Conservation (phyloP, 2,113 vertebrate genomes). For the Cromileptes altivelis region DNA sequence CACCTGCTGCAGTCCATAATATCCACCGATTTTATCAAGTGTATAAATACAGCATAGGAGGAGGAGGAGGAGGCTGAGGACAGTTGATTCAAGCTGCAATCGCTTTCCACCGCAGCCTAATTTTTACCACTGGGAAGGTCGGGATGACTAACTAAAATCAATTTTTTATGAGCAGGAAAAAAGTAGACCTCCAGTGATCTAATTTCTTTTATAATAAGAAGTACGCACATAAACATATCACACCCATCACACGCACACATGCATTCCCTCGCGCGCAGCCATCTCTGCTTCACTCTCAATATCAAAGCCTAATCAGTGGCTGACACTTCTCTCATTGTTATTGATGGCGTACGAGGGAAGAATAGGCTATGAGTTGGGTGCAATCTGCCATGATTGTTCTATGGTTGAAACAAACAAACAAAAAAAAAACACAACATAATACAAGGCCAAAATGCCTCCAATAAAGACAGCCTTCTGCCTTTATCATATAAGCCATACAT, state of each 20-base stretch:
- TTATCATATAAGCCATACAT: constrained; percentile 37
- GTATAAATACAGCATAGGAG: constrained; percentile 42
- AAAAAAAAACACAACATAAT: constrained; percentile 1
- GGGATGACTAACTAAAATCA: constrained; percentile 57
- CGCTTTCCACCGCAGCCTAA: constrained; percentile 41
- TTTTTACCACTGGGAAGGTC: constrained; percentile 58
- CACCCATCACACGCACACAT: constrained; percentile 5
- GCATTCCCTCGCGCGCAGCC: background rate
- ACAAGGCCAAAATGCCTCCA: constrained; percentile 30
- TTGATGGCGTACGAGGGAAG: constrained; percentile 62
- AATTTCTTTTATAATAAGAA: constrained; percentile 51
- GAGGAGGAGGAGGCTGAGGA: constrained; percentile 19
- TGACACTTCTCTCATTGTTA: constrained; percentile 67
- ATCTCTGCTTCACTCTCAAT: constrained; percentile 46
- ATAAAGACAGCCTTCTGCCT: constrained; percentile 28
- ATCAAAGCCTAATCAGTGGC: constrained; percentile 70
- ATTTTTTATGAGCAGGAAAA: constrained; percentile 56
- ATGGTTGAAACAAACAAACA: constrained; percentile 8
- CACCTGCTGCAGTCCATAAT: constrained; percentile 21
- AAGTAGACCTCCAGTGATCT: constrained; percentile 38
- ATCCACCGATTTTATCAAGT: constrained; percentile 27
- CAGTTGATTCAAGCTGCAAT: constrained; percentile 39
- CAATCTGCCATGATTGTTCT: constrained; percentile 42
- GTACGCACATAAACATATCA: constrained; percentile 13
- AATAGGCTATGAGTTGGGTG: constrained; percentile 46